Percentiles rank a stretch among this genome's conserved stretches.
phyloP scores from a whole-genome alignment of 2,888 invertebrate genomes.

The Helobdella robusta region DNA sequence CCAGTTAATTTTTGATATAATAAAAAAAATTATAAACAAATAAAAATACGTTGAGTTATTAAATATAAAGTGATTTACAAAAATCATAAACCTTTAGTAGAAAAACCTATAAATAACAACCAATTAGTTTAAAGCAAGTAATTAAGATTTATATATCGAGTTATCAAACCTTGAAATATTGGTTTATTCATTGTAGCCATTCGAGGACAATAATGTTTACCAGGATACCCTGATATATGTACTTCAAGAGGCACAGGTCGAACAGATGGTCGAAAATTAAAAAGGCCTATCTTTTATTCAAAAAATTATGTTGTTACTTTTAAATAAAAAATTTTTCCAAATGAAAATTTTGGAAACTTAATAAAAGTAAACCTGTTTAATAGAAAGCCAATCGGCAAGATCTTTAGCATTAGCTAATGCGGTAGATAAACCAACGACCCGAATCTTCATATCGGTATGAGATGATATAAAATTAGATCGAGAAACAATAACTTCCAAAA shows the following conservation, averaged over 20 bases:
- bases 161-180: constrained; percentile 66
- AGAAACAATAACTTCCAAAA: constrained; percentile 91
- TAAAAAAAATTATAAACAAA: no score
- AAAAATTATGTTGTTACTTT: not conserved
- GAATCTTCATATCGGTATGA: constrained; percentile 69
- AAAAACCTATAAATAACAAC: no score
- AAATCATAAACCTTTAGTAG: no score
- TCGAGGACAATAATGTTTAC: constrained; percentile 94
- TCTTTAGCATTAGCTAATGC: constrained; percentile 95
- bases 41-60: not conserved
- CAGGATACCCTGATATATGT: constrained; percentile 88
- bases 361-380: constrained; percentile 50
- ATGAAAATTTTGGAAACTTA: not conserved
- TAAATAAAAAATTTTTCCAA: not conserved
- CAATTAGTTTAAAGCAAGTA: not conserved
- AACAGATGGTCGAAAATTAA: constrained; percentile 94
- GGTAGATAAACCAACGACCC: constrained; percentile 90
- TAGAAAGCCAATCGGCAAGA: constrained; percentile 89
- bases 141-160: not conserved
- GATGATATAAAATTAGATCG: constrained; percentile 90
- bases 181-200: constrained; percentile 99
- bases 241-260: constrained; percentile 90
- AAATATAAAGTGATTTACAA: no score
- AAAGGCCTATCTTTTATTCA: constrained; percentile 66
- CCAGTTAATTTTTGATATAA: no score